A percentile compares a stretch with the other conserved stretches of the same genome.
These are phyloP conservation scores for Siniperca scherzeri DNA, from an alignment of 2,797 vertebrate genomes.

Conservation along the genomic window DNA sequence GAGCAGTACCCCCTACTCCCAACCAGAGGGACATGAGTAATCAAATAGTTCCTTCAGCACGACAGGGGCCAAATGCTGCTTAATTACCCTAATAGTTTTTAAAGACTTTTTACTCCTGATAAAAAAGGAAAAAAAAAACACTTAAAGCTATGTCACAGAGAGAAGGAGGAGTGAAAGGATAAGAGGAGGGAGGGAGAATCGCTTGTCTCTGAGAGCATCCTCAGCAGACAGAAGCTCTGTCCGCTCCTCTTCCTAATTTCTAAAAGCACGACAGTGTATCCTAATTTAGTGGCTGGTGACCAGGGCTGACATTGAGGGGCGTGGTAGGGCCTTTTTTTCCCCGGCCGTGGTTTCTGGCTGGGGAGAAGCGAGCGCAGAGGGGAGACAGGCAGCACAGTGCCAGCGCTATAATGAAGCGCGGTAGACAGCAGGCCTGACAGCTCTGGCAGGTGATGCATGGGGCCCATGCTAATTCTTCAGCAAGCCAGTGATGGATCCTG, in stretches of 20 bases:
- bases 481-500: constrained; percentile 97
- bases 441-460: constrained; percentile 97
- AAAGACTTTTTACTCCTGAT: constrained; percentile 92
- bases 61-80: constrained; percentile 92
- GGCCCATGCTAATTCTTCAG: constrained; percentile 96
- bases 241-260: constrained; percentile 84
- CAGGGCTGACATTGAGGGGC: constrained; percentile 90
- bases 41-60: constrained; percentile 88
- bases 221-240: constrained; percentile 77
- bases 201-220: constrained; percentile 80
- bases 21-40: constrained; percentile 91
- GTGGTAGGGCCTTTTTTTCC: constrained; percentile 84
- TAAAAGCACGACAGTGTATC: constrained; percentile 83
- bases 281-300: constrained; percentile 88
- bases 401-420: constrained; percentile 92
- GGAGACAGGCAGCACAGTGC: constrained; percentile 88
- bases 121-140: constrained; percentile 69
- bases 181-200: constrained; percentile 83
- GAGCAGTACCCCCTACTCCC: constrained; percentile 88
- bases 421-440: constrained; percentile 92
- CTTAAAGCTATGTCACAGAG: constrained; percentile 54
- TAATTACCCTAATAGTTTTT: constrained; percentile 98
- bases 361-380: constrained; percentile 74
- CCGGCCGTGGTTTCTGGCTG: constrained; percentile 78
- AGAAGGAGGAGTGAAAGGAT: constrained; percentile 81